A percentile compares a stretch with the other conserved stretches of the same genome.
phyloP scores from a whole-genome alignment of 2,888 invertebrate species.

The Zygaena filipendulae region DNA sequence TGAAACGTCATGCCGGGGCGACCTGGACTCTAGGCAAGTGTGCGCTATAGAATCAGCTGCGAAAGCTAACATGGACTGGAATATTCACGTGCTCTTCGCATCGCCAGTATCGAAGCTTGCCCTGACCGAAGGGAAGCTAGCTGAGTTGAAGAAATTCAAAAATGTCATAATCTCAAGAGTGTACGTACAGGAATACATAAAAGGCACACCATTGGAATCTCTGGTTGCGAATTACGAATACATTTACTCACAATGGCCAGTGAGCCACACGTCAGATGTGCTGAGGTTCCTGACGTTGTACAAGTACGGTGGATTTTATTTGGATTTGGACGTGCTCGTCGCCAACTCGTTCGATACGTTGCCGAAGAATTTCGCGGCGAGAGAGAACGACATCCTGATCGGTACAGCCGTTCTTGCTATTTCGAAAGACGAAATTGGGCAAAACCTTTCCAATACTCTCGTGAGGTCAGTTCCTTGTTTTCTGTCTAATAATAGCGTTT shows the following conservation, averaged over 20 bases:
- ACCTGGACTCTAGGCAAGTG: constrained; percentile 67
- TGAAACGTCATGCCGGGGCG: constrained; percentile 71
- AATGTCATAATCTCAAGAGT: constrained; percentile 64
- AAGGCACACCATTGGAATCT: constrained; percentile 19
- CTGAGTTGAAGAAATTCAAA: constrained; percentile 38
- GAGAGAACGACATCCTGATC: not conserved
- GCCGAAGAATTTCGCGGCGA: constrained; percentile 12
- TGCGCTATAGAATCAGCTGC: constrained; percentile 78
- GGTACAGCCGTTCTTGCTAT: not conserved
- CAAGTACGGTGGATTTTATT: constrained; percentile 20
- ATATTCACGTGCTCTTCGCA: constrained; percentile 66
- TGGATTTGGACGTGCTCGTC: constrained; percentile 19
- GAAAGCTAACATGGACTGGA: constrained; percentile 63
- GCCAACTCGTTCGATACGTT: constrained; percentile 18
- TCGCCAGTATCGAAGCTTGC: constrained; percentile 34
- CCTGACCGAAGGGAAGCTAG: constrained; percentile 24
- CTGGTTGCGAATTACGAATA: not conserved
- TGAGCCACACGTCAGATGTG: constrained; percentile 18
- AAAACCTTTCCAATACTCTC: no score
- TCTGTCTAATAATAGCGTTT: no score
- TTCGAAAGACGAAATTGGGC: not conserved
- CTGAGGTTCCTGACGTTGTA: constrained; percentile 18
- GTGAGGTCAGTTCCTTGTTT: no score
- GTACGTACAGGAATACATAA: constrained; percentile 56
- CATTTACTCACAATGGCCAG: constrained; percentile 6